Base-by-base conservation (phyloP, 2,888 invertebrate genomes). In the Napeogenes inachia region DNA sequence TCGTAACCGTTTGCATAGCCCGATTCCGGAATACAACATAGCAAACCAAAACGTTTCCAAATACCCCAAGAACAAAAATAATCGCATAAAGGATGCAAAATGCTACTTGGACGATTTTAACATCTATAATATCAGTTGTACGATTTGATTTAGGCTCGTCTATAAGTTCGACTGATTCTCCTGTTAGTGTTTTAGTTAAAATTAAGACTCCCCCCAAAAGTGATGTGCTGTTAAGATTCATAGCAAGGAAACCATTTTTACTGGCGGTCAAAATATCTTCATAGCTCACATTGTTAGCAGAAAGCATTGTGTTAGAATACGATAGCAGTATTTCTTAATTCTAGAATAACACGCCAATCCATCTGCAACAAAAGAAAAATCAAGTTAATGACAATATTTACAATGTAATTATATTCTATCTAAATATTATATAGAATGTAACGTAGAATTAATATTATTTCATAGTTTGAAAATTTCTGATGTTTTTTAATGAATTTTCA, bases 1-100 rank as follows among this genome's bases (percentile, higher is more conserved):
- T 97, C 13, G 97, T 98, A 58, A 97, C 97, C 0, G 97, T 96
- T 84, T 97, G 97, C 97, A 98, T 97, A 53, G 95, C 93, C 73
- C 93, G 93, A 79, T 97, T 97, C 6, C 95, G 91, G 63, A 94
- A 93, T 2, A 98, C 97, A 3, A 97, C 96, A 79, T 94, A 97
- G 76, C 96, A 95, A 33, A 97, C 97, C 13, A 97, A 87, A 4
- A 93, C 93, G 79, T 97, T 97, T 6, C 96, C 97, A 70, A 94
- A 94, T 1, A 96, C 89, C 0, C 97, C 97, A 13, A 96, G 87
- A 0, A 95, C 88, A 80, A 97, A 97, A 63, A 98, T 96, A 8
- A 93, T 86, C 3, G 92, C 90, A 82, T 98, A 98, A 45, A 96
- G 87, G 62, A 94, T 88, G 74, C 94, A 95, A 79, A 96, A 96